Evolutionary conservation across 92 coral and sea anemone genomes (phyloP).

Genomic region (Scolanthus callimorphus): DNA sequence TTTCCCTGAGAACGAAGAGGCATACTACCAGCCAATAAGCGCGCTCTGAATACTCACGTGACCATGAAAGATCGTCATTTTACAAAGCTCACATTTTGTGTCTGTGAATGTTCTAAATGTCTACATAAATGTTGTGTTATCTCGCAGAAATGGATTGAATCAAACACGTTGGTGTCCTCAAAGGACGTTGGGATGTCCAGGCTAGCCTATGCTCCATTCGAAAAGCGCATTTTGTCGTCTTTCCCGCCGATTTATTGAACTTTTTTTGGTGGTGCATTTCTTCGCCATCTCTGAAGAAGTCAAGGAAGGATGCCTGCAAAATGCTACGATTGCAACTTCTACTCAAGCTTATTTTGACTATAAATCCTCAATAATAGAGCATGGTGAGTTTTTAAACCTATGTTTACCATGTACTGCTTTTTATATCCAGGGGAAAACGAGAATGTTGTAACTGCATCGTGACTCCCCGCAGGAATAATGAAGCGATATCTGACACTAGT

Average conservation of each 20-base stretch:
- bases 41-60: no score
- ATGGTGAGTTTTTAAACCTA: conserved; percentile 58
- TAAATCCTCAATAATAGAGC: conserved; percentile 83
- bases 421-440: not conserved
- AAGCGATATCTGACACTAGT: no score
- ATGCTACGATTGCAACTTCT: conserved; percentile 46
- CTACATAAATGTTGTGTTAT: no score
- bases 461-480: no score
- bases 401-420: not conserved
- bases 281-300: conserved; percentile 47
- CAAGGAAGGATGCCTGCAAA: conserved; percentile 47
- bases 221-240: conserved; percentile 2
- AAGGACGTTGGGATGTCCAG: not conserved
- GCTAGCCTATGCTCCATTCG: not conserved
- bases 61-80: no score
- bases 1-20: no score
- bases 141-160: no score
- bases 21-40: no score
- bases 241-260: conserved; percentile 2
- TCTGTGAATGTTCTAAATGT: no score
- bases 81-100: no score
- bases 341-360: conserved; percentile 69
- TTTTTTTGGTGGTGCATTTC: conserved; percentile 23
- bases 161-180: no score
- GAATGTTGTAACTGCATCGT: no score